Evolutionary conservation across 1,140 invertebrate genomes (phyloP).

Genomic region (Drosophila oshimai): DNA sequence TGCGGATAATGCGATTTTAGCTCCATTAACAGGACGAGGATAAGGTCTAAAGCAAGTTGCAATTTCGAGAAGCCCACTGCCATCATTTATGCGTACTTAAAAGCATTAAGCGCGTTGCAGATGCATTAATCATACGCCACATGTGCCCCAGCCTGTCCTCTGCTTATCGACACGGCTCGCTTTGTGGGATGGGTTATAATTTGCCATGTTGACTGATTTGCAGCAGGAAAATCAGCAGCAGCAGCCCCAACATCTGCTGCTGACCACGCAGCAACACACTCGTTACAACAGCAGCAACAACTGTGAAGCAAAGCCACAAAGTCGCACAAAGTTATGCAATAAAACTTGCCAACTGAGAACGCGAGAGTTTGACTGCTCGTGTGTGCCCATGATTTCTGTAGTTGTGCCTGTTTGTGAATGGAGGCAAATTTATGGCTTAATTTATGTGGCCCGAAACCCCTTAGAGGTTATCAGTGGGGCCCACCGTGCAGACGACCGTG

Average conservation of each 20-base stretch:
- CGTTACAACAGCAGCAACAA: not conserved
- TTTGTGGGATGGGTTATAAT: slow-evolving; percentile 9
- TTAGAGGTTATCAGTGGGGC: slow-evolving; percentile 6
- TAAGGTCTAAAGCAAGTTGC: not conserved
- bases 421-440: slow-evolving; percentile 41
- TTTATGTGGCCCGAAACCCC: slow-evolving; percentile 32
- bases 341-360: slow-evolving; percentile 10
- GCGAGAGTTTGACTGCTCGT: not conserved
- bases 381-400: slow-evolving; percentile 30
- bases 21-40: slow-evolving; percentile 27
- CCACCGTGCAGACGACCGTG: not conserved
- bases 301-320: slow-evolving; percentile 29
- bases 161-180: slow-evolving; percentile 41
- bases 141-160: slow-evolving; percentile 23
- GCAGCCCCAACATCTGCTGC: slow-evolving; percentile 15
- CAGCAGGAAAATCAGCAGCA: slow-evolving; percentile 5
- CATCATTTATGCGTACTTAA: slow-evolving; percentile 61
- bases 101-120: slow-evolving; percentile 47
- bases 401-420: slow-evolving; percentile 22
- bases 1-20: slow-evolving; percentile 28
- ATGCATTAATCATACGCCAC: slow-evolving; percentile 65
- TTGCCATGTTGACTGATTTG: slow-evolving; percentile 56
- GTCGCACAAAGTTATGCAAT: slow-evolving; percentile 51
- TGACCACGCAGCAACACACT: slow-evolving; percentile 12
- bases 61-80: too few species aligned